These are phyloP conservation scores for Hanleya hanleyi DNA, from an alignment of 2,888 invertebrate genomes.

Conservation along the genomic window DNA sequence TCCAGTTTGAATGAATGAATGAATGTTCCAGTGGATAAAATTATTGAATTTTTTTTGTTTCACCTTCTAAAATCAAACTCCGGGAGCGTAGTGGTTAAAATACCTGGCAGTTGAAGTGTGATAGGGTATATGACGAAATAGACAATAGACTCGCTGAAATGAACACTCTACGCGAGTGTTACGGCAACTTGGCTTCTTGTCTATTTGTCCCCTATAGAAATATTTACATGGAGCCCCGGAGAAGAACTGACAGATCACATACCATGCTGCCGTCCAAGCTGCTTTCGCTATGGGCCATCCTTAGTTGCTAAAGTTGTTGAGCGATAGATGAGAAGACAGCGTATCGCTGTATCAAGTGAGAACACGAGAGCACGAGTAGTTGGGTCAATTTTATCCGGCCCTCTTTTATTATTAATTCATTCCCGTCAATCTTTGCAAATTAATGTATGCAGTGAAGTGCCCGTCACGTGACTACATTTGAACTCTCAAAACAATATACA, in stretches of 20 bases:
- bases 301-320: constrained; percentile 8
- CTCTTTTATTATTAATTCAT: constrained; percentile 15
- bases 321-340: constrained; percentile 5
- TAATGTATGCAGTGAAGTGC: neutral
- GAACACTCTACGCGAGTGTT: neutral
- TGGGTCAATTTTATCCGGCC: constrained; percentile 34
- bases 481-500: neutral
- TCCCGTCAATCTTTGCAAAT: constrained; percentile 12
- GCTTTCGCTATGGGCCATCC: constrained; percentile 35
- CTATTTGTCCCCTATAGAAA: constrained; percentile 2
- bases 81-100: too few relatives aligned
- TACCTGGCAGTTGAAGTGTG: too few relatives aligned
- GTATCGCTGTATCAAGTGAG: constrained; percentile 6
- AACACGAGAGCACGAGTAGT: constrained; percentile 24
- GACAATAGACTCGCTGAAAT: neutral
- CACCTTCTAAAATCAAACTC: too few relatives aligned
- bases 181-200: neutral
- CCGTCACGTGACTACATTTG: neutral
- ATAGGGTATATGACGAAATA: too few relatives aligned
- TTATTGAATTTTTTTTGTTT: too few relatives aligned
- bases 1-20: neutral
- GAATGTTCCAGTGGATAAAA: too few relatives aligned
- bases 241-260: constrained; percentile 17
- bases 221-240: neutral
- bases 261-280: constrained; percentile 35